A percentile compares a stretch with the other conserved stretches of the same genome.
phyloP scores from a whole-genome alignment of 2,113 vertebrate genomes.

The Cervus canadensis region DNA sequence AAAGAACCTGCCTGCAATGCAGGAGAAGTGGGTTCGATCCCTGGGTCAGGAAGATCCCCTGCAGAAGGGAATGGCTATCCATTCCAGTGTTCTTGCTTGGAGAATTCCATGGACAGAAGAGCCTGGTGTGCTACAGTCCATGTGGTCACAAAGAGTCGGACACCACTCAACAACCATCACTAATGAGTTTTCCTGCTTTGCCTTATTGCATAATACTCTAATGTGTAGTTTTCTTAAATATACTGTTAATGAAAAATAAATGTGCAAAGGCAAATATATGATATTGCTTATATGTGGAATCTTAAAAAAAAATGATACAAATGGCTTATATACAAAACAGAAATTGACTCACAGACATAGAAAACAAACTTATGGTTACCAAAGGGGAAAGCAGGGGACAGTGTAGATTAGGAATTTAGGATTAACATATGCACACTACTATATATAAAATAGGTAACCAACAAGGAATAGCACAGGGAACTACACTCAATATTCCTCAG shows the following conservation, averaged over 20 bases:
- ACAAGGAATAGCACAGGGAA: background rate
- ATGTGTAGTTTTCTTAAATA: background rate
- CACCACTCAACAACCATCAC: background rate
- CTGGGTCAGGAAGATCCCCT: background rate
- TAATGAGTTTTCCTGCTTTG: background rate
- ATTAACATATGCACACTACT: background rate
- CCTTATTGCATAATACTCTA: background rate
- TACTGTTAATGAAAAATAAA: background rate
- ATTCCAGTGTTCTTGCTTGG: background rate
- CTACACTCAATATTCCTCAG: background rate
- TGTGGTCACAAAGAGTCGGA: background rate
- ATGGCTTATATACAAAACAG: background rate
- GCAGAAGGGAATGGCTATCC: background rate
- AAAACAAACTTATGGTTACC: background rate
- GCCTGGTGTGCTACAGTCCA: background rate
- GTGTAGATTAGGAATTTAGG: background rate
- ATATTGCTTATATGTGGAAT: background rate
- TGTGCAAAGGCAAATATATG: background rate
- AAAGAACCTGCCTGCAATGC: background rate
- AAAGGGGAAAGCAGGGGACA: background rate
- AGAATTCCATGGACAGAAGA: background rate
- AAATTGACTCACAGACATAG: background rate
- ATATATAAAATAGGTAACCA: background rate
- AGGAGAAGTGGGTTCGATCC: background rate
- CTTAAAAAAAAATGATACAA: background rate